A percentile compares a stretch with the other conserved stretches of the same genome.
These are phyloP conservation scores for Ispidina lecontei DNA, from an alignment of 2,797 vertebrate species.

Conservation along the genomic window DNA sequence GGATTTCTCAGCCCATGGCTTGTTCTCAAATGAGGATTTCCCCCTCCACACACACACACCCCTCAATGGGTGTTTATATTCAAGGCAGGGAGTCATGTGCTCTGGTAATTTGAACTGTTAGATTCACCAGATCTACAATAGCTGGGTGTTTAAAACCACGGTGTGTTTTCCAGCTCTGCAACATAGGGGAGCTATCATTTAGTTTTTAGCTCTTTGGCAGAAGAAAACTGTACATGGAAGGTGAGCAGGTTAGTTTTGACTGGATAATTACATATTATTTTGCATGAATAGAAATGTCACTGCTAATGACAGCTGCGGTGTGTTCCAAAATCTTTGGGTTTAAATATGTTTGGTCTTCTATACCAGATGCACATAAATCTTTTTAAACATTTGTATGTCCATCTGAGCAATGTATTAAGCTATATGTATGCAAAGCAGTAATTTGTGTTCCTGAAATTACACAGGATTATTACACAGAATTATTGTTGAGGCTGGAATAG, in stretches of 20 bases:
- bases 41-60: background rate
- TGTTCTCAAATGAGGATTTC: background rate
- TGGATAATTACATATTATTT: constrained; percentile 26
- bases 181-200: constrained; percentile 13
- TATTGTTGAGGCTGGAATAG: too few species aligned
- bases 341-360: background rate
- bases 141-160: background rate
- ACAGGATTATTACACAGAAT: too few species aligned
- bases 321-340: background rate
- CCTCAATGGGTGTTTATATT: background rate
- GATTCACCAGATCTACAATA: background rate
- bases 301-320: background rate
- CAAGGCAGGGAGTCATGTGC: background rate
- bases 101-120: constrained; percentile 6
- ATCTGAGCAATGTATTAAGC: background rate
- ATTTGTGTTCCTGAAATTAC: background rate
- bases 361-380: background rate
- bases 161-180: background rate
- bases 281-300: constrained; percentile 21
- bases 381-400: background rate
- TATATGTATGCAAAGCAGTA: background rate
- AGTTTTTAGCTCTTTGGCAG: constrained; percentile 20
- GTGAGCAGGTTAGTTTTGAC: constrained; percentile 41
- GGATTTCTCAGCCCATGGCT: constrained; percentile 24
- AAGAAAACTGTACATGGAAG: background rate